Percentiles rank a stretch among this genome's conserved stretches.
phyloP scores from a whole-genome alignment of 1,140 invertebrate genomes.

The Brachionus koreanus region DNA sequence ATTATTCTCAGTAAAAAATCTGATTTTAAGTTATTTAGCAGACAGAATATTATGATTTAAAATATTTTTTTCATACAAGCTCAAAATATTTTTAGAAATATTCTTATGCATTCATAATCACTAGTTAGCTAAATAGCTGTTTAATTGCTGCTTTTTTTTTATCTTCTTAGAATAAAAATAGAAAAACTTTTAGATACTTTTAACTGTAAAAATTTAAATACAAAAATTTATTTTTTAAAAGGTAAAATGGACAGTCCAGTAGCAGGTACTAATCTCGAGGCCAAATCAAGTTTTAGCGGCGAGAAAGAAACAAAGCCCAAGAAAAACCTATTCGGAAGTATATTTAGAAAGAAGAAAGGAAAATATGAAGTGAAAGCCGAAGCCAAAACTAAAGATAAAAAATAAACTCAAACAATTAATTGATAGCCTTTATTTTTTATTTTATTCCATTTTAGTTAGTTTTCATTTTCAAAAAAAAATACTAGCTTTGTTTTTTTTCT shows the following conservation, averaged over 20 bases:
- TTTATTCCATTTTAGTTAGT: background rate
- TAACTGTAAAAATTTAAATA: background rate
- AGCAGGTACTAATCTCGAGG: background rate
- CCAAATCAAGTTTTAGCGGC: background rate
- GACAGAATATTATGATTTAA: too few relatives aligned
- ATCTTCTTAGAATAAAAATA: background rate
- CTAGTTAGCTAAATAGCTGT: background rate
- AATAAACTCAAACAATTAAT: background rate
- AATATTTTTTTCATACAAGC: too few relatives aligned
- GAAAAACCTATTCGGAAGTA: conserved; percentile 15
- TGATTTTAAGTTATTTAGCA: too few relatives aligned
- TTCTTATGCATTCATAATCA: background rate
- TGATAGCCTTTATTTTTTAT: background rate
- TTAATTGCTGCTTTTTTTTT: background rate
- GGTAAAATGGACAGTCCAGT: background rate
- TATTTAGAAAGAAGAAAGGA: conserved; percentile 38
- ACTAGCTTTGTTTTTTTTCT: background rate
- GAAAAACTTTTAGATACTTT: conserved; percentile 27
- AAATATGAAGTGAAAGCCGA: conserved; percentile 32
- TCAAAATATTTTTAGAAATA: too few relatives aligned
- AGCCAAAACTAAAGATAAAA: conserved; percentile 8
- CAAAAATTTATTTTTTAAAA: background rate
- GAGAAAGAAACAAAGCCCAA: conserved; percentile 38
- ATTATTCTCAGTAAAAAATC: too few relatives aligned
- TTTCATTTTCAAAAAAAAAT: background rate